Evolutionary conservation across 2,113 vertebrate species (phyloP).

Genomic region (Coturnix japonica): DNA sequence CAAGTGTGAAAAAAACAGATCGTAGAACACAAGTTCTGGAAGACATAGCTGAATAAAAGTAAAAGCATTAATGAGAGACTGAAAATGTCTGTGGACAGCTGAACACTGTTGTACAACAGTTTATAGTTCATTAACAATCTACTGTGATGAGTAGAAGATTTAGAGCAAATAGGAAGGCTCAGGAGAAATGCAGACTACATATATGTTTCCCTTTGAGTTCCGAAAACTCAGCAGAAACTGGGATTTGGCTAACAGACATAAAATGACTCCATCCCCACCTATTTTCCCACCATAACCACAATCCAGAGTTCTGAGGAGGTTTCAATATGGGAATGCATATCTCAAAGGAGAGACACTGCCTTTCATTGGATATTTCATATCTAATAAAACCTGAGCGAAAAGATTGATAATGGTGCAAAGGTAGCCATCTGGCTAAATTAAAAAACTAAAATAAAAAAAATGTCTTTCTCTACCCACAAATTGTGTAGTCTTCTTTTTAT

Average conservation of each 20-base stretch:
- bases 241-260: background rate
- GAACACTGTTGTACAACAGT: background rate
- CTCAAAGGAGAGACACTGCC: background rate
- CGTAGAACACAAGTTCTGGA: background rate
- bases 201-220: background rate
- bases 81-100: background rate
- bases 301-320: background rate
- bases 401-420: background rate
- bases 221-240: background rate
- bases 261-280: background rate
- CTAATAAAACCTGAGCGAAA: background rate
- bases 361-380: background rate
- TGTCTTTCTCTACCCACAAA: background rate
- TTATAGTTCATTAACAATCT: background rate
- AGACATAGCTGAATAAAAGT: background rate
- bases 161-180: background rate
- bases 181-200: background rate
- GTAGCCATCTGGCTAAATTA: background rate
- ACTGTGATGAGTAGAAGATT: background rate
- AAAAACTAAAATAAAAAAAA: too few relatives aligned
- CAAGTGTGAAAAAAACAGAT: background rate
- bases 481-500: background rate
- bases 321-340: background rate
- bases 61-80: background rate
- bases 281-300: background rate